Percentiles rank a stretch among this genome's conserved stretches.
These are phyloP conservation scores for Catamblyrhynchus diadema DNA, from an alignment of 2,797 vertebrate species.

Conservation along the genomic window DNA sequence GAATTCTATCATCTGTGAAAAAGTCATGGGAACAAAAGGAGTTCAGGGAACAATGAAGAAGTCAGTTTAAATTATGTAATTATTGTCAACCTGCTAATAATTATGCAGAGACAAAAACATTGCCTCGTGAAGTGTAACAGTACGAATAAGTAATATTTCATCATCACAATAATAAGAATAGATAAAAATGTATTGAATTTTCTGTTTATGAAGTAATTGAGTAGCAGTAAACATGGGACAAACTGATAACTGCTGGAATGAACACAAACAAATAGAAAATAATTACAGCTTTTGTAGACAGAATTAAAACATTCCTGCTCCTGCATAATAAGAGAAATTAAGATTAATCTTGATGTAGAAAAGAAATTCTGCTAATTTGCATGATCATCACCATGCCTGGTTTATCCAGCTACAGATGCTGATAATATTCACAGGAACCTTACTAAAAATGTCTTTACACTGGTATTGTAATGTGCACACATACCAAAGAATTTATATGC, in stretches of 20 bases:
- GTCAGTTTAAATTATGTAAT: neutral
- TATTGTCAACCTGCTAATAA: neutral
- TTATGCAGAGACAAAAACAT: neutral
- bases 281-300: neutral
- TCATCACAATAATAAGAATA: neutral
- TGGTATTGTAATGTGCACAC: neutral
- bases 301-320: neutral
- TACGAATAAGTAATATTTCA: neutral
- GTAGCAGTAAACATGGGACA: neutral
- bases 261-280: neutral
- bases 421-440: neutral
- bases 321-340: neutral
- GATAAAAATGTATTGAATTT: neutral
- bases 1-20: neutral
- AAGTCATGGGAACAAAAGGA: neutral
- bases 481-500: neutral
- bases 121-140: neutral
- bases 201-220: neutral
- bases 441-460: neutral
- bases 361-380: neutral
- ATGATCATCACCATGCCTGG: neutral
- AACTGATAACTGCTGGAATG: neutral
- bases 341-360: neutral
- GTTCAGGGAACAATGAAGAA: neutral
- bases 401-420: neutral